Evolutionary conservation across 2,113 vertebrate species (phyloP).

Genomic region (Paramisgurnus dabryanus): DNA sequence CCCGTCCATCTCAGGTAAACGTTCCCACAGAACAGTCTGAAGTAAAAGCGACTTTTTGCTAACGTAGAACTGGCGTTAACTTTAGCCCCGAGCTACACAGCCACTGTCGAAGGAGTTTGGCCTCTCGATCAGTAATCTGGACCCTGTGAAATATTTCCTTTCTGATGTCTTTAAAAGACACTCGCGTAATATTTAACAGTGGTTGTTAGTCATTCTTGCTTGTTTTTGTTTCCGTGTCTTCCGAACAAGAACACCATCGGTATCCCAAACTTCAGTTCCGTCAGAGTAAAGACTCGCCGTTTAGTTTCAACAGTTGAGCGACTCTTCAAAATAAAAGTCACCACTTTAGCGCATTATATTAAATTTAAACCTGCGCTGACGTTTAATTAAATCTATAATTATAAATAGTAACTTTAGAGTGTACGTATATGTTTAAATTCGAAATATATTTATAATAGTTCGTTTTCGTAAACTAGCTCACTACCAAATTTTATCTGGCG

Average conservation of each 20-base stretch:
- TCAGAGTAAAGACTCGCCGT: slow-evolving; percentile 7
- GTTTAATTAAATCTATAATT: not conserved
- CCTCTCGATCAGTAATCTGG: not conserved
- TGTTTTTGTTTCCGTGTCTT: not conserved
- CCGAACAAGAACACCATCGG: not conserved
- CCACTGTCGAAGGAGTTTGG: slow-evolving; percentile 4
- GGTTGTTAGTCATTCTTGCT: not conserved
- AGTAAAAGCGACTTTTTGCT: not conserved
- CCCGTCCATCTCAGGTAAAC: not conserved
- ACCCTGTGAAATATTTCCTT: not conserved
- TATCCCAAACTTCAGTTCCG: not conserved
- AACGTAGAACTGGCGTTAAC: not conserved
- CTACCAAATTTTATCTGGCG: no score
- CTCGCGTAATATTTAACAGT: not conserved
- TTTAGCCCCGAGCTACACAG: slow-evolving; percentile 24
- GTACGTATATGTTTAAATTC: no score
- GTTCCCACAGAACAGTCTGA: not conserved
- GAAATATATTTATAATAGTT: no score
- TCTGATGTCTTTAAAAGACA: not conserved
- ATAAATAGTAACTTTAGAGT: no score
- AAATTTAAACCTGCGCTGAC: not conserved
- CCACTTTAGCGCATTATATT: no score
- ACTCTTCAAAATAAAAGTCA: slow-evolving; percentile 40
- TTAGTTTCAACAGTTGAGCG: not conserved
- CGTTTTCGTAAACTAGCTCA: no score